Base-by-base conservation (phyloP, 2,888 invertebrate species). In the Phanerotoma sp. region DNA sequence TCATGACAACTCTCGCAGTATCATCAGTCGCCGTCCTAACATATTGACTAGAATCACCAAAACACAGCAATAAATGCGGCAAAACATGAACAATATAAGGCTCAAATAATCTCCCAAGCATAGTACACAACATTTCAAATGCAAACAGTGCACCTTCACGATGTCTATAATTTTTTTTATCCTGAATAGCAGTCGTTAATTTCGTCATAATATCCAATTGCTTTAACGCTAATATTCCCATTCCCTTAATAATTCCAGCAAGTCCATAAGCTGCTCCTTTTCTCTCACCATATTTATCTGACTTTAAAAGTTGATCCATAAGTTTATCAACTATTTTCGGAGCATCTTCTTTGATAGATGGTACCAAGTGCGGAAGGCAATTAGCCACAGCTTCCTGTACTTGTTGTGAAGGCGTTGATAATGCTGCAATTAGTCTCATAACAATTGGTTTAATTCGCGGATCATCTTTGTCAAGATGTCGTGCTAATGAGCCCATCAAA, bases 71-170 rank as follows among this genome's bases (percentile, higher is more conserved):
- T 69, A 99, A 83, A 79, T 96, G 91, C 0, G 97, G 97, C 61
- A 99, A 81, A 42, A 98, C 93, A 77, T 97, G 96, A 51, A 99
- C 95, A 58, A 99, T 94, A 80, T 99, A 99, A 0, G 99, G 99
- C 79, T 99, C 99, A 80, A 99, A 99, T 54, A 98, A 82, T 41
- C 96, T 88, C 1, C 98, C 98, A 68, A 99, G 83, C 85, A 93
- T 93, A 66, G 88, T 87, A 78, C 96, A 96, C 40, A 97, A 82
- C 87, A 96, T 95, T 82, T 98, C 98, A 79, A 99, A 93, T 0
- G 97, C 97, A 80, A 99, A 94, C 48, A 99, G 80, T 0, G 97
- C 96, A 48, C 94, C 96, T 83, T 97, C 98, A 51, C 97, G 82
- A 64, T 92, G 91, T 66, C 92, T 89, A 69, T 91, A 93, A 74